Percentiles rank a stretch among this genome's conserved stretches.
These are phyloP conservation scores for Drosophila ezoana DNA, from an alignment of 2,888 invertebrate genomes.

Conservation along the genomic window DNA sequence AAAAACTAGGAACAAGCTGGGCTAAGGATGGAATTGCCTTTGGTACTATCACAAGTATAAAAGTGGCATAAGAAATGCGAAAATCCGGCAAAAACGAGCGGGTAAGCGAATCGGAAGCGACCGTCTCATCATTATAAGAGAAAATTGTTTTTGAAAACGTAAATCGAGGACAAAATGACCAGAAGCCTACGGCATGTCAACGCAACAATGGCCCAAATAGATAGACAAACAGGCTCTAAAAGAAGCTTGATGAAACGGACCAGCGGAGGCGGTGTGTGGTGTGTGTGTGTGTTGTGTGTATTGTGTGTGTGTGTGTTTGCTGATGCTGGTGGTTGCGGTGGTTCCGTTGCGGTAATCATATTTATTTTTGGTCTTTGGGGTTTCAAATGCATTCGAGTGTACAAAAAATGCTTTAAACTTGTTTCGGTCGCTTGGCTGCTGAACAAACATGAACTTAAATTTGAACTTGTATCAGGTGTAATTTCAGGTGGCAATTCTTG, in stretches of 20 bases:
- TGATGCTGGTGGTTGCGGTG: not conserved
- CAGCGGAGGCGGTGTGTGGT: not conserved
- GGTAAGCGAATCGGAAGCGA: conserved; percentile 59
- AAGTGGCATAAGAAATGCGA: conserved; percentile 34
- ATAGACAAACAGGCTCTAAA: conserved; percentile 48
- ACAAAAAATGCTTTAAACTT: conserved; percentile 68
- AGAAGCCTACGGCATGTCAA: conserved; percentile 65
- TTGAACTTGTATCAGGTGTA: conserved; percentile 52
- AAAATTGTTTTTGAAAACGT: conserved; percentile 75
- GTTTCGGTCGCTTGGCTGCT: conserved; percentile 36
- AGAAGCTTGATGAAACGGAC: conserved; percentile 8
- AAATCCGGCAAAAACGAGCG: conserved; percentile 37
- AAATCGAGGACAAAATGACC: conserved; percentile 75
- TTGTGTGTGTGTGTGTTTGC: too few relatives aligned
- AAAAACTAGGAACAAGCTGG: conserved; percentile 7
- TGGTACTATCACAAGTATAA: conserved; percentile 24
- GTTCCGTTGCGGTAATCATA: conserved; percentile 54
- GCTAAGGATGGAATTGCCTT: conserved; percentile 30
- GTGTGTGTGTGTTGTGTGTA: not conserved
- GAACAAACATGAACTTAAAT: conserved; percentile 50
- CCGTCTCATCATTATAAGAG: conserved; percentile 62
- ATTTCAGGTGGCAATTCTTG: conserved; percentile 16
- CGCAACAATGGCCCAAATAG: conserved; percentile 57
- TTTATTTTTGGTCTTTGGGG: conserved; percentile 74
- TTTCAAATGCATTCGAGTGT: conserved; percentile 64